Evolutionary conservation across 2,888 invertebrate species (phyloP), one percentile per base, ranked within the genome.

Genomic region (Archaeoteleia sp.): DNA sequence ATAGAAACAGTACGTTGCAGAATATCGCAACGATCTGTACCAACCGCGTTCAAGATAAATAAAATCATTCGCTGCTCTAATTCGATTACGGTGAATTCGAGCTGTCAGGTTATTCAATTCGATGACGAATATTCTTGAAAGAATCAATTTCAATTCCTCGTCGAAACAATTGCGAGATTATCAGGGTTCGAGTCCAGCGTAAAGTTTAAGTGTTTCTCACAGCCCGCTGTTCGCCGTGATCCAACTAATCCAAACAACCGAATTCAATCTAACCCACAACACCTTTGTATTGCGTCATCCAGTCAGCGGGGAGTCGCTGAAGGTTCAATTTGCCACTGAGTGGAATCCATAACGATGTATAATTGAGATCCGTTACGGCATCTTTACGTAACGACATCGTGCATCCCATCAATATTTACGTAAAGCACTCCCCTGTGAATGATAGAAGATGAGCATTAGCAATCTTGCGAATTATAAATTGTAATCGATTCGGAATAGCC

Each of bases 171-270:
- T 8, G 29, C 29, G 3, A 1, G 12, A 12, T 35, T 25, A 8
- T 20, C 20, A 5, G 2, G 3, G 20, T 20, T 5, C 5, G 20
- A n/a, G n/a, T n/a, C 5, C 2, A 20, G 20, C 20, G 35, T 62
- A 78, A 78, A 78, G 75, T 78, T 78, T 74, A 77, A 62, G 34
- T 42, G 70, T 71, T 78, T 78, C 78, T 77, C 78, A 78, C 75
- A 77, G 73, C 53, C 66, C 30, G 62, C 43, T 61, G 27, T 43
- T 63, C 63, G 68, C 60, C 70, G 67, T 68, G 67, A 74, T 74
- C 49, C 17, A 42, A 45, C 34, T 17, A 57, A 51, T 57, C 63
- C 57, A 43, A 62, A 54, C 67, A 73, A 65, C 68, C 70, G 58
- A 77, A 78, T 78, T 75, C 67, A 73, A 75, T 71, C 69, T 58